Percentiles rank a stretch among this genome's conserved stretches.
These are phyloP conservation scores for Odontamblyopus rebecca DNA, from an alignment of 2,797 vertebrate genomes.

Conservation along the genomic window DNA sequence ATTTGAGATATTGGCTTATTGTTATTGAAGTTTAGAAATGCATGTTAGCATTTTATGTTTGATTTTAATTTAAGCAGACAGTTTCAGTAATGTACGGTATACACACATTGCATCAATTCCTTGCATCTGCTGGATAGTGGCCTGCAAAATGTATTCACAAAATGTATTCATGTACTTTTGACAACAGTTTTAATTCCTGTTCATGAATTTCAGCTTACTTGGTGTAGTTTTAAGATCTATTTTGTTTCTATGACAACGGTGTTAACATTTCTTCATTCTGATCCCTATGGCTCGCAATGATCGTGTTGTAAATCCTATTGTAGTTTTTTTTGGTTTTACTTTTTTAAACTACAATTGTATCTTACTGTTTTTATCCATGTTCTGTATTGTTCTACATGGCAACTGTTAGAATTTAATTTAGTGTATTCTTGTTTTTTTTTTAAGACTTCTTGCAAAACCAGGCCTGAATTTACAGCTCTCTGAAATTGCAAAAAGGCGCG, in stretches of 20 bases:
- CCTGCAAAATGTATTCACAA: background rate
- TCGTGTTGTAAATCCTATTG: background rate
- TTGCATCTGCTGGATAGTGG: background rate
- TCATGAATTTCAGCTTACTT: background rate
- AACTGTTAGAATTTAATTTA: conserved; percentile 30
- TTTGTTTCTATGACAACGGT: too few relatives aligned
- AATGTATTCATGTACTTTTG: background rate
- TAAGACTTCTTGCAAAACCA: conserved; percentile 20
- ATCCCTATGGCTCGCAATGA: background rate
- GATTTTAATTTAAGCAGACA: background rate
- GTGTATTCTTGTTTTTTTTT: conserved; percentile 3
- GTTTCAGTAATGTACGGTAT: background rate
- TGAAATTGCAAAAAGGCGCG: conserved; percentile 27
- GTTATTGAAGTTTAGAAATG: background rate
- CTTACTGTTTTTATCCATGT: background rate
- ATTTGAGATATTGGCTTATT: conserved; percentile 1
- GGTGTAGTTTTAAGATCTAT: too few relatives aligned
- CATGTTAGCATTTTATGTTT: background rate
- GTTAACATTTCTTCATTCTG: too few relatives aligned
- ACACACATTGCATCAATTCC: background rate
- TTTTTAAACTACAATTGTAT: background rate
- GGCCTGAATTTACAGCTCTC: conserved; percentile 27
- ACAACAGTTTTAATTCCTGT: background rate
- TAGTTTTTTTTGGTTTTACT: background rate
- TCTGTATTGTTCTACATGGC: background rate